Conservation (phyloP, 2,888 invertebrate species). For the Branchellion lobata region DNA sequence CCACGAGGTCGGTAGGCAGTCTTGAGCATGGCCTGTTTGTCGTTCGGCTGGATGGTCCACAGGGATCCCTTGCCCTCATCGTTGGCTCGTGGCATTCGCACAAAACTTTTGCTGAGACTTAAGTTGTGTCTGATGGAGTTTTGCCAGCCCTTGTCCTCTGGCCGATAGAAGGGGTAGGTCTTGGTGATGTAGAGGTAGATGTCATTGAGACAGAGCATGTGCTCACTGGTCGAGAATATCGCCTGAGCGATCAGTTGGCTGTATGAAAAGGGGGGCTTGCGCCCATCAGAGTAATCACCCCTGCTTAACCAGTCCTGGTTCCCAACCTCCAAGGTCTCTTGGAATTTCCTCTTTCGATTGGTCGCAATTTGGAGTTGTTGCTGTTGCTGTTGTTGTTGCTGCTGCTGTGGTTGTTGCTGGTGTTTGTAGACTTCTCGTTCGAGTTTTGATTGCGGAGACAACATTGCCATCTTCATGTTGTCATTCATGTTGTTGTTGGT, state of each 20-base stretch:
- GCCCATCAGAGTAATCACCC: conserved; percentile 37
- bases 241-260: conserved; percentile 40
- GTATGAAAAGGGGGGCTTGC: conserved; percentile 37
- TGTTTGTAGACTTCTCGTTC: conserved; percentile 41
- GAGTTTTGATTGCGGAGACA: conserved; percentile 16
- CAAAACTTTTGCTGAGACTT: conserved; percentile 37
- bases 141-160: conserved; percentile 41
- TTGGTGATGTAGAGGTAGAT: conserved; percentile 41
- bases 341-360: conserved; percentile 21
- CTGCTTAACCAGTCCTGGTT: conserved; percentile 29
- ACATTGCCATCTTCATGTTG: neutral
- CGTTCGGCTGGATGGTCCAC: conserved; percentile 30
- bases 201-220: conserved; percentile 42
- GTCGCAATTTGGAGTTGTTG: neutral
- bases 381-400: conserved; percentile 8
- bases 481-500: neutral
- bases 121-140: conserved; percentile 39
- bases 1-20: conserved; percentile 37
- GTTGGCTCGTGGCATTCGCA: conserved; percentile 28
- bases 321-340: neutral
- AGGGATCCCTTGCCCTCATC: conserved; percentile 40
- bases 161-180: conserved; percentile 36
- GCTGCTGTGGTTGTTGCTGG: neutral
- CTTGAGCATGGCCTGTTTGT: conserved; percentile 32
- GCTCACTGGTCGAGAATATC: conserved; percentile 28